Base-by-base conservation (phyloP, 2,797 vertebrate species). In the Manis javanica region DNA sequence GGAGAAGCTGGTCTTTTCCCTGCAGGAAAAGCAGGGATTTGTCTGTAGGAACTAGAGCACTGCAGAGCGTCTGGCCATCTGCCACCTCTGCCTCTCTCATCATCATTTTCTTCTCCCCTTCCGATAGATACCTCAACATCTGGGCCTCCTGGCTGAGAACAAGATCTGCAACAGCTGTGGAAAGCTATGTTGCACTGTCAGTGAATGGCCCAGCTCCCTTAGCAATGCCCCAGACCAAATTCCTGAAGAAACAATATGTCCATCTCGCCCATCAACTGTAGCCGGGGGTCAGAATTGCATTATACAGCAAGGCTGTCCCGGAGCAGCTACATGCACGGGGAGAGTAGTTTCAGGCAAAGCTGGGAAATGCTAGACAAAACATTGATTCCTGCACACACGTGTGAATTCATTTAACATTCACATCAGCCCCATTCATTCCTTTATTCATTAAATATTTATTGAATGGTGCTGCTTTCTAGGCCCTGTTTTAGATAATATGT, bases 151-250 rank as follows among this genome's bases (percentile, higher is more conserved):
- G 82, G 81, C 87, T 86, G 53, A 77, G 94, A 89, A 81, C 18
- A 85, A 90, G 96, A 64, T 42, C n/a, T 74, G 69, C 5, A 75
- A 69, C 85, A 95, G 90, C 96, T 96, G 82, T 79, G 77, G 46
- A 49, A 85, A 90, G 81, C 49, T n/a, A 74, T 34, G 66, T 78
- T 92, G 49, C 10, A 63, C 24, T n/a, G 31, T 87, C 19, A 16
- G 12, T 92, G 55, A 92, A 77, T 55, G 78, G 46, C 57, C 64
- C 59, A 64, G 66, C 7, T 93, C 75, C 66, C n/a, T 69, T 39
- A 46, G 46, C 10, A 46, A 51, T 37, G 59, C 15, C 53, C 24
- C 21, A 31, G 29, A 88, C 34, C 86, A 84, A 87, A 91, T 51
- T 72, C 75, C 82, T 16, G 24, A 42, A 23, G 68, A 90, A 77